A percentile compares a stretch with the other conserved stretches of the same genome.
phyloP scores from a whole-genome alignment of 2,797 vertebrate genomes.

The Anguilla megastoma region DNA sequence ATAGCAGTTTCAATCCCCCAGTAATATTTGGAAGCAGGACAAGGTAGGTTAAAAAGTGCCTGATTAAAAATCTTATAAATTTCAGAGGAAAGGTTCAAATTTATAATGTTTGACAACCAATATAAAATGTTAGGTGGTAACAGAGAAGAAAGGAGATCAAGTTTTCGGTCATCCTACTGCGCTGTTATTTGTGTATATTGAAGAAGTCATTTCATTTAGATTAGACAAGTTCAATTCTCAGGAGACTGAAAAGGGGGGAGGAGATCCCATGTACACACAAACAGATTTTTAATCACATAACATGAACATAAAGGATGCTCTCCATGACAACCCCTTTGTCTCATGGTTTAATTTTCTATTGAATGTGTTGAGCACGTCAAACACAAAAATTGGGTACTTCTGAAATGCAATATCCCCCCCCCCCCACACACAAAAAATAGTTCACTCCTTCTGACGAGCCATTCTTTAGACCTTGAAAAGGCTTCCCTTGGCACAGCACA shows the following conservation, averaged over 20 bases:
- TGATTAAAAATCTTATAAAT: background rate
- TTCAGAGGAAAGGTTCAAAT: background rate
- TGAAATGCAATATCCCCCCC: constrained; percentile 69
- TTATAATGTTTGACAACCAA: background rate
- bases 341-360: background rate
- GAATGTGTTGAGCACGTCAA: constrained; percentile 63
- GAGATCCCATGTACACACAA: constrained; percentile 6
- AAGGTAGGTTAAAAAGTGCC: background rate
- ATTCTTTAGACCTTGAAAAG: constrained; percentile 98
- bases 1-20: constrained; percentile 43
- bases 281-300: constrained; percentile 12
- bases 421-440: constrained; percentile 73
- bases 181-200: background rate
- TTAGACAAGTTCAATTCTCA: background rate
- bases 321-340: constrained; percentile 45
- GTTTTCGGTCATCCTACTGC: background rate
- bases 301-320: constrained; percentile 49
- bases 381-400: constrained; percentile 60
- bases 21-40: constrained; percentile 24
- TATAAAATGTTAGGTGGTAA: background rate
- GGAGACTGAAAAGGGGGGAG: background rate
- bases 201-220: background rate
- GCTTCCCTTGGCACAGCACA: constrained; percentile 97
- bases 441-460: constrained; percentile 93
- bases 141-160: background rate